Conservation (phyloP, 2,113 vertebrate genomes). For the Aramus guarauna region DNA sequence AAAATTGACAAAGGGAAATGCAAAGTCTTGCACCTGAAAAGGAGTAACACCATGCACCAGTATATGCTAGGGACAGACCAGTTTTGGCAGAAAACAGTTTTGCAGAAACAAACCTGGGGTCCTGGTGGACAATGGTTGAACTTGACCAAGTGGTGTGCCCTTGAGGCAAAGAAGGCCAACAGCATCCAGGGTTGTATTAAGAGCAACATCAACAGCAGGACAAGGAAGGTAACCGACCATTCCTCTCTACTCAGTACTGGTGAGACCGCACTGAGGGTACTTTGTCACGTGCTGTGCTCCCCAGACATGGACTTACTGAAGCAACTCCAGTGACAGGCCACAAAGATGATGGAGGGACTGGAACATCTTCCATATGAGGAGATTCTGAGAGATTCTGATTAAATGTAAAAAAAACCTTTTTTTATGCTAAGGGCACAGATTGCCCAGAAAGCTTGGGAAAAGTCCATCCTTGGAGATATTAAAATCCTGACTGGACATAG, state of each 20-base stretch:
- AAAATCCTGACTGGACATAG: neutral
- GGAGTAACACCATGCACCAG: neutral
- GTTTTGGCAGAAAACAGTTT: neutral
- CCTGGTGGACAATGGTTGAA: neutral
- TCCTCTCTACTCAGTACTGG: neutral
- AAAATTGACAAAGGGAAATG: neutral
- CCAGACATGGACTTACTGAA: neutral
- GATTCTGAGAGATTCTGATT: neutral
- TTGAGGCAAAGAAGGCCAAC: neutral
- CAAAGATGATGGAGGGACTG: neutral
- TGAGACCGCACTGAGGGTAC: neutral
- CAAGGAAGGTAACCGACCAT: neutral
- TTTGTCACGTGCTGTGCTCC: neutral
- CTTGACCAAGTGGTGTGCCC: accelerated
- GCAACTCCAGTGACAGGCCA: neutral
- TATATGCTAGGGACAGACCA: accelerated
- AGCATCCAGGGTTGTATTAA: neutral
- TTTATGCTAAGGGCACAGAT: neutral
- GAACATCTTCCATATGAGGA: neutral
- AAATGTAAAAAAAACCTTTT: neutral
- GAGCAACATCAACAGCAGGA: neutral
- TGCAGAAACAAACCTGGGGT: neutral
- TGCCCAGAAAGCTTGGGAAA: neutral
- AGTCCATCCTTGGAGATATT: neutral
- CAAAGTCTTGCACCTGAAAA: neutral